Evolutionary conservation across 2,113 vertebrate species (phyloP), one percentile per base, ranked within the genome.

Genomic region (Mionectes macconnelli): DNA sequence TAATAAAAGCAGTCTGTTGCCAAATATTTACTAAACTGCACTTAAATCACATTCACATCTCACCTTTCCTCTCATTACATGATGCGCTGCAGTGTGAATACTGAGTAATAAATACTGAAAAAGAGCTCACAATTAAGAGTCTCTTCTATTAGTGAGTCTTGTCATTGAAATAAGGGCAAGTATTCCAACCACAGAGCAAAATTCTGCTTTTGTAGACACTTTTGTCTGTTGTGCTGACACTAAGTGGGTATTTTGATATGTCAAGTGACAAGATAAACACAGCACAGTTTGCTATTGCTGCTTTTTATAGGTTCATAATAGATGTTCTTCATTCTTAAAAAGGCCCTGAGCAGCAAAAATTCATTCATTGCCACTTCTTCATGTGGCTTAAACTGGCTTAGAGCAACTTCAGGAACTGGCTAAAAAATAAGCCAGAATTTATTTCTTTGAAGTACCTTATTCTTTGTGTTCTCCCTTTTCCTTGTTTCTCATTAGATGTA

Each of bases 201-300:
- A 69, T 64, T 72, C 76, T 95, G 85, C 83, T 93, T 85, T 75
- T 92, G 64, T 22, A 85, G 80, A 66, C 56, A 37, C 76, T 93
- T 92, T 42, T 74, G 49, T 67, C 52, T 78, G 72, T 74, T 81
- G 4, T 39, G 76, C 80, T 96, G 94, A 90, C 78, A n/a, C 76
- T 87, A 75, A 94, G 56, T 93, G 85, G 76, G 85, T 95, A 89
- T 94, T 92, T 92, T 94, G 92, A 84, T 95, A 37, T 12, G 37
- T 70, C 76, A 64, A 78, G 88, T 88, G 88, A 92, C 9, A 53
- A 94, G 87, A 96, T 82, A 87, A 96, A 83, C 70, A 42, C 45
- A 30, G 70, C 64, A 31, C 83, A 37, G n/a, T 92, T 95, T 69
- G 64, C 88, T 62, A 2, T 35, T 75, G 87, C 67, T 78, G 79